Evolutionary conservation across 2,113 vertebrate genomes (phyloP).

Genomic region (Amphiprion ocellaris): DNA sequence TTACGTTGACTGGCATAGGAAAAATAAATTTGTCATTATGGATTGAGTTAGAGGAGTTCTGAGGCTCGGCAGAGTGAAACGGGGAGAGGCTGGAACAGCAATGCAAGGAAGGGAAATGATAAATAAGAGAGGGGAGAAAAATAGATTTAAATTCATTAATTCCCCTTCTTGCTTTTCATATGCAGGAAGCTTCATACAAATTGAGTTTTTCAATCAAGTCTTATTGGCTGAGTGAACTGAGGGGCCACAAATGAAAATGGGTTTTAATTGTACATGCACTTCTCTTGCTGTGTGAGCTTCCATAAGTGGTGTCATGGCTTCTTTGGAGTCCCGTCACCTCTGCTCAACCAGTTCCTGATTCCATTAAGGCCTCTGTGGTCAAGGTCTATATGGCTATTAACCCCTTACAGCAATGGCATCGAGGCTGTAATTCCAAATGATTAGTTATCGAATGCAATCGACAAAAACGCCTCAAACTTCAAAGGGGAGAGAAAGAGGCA

Average conservation of each 20-base stretch:
- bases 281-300: conserved; percentile 40
- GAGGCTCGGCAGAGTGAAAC: not conserved
- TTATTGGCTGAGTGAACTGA: conserved; percentile 65
- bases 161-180: conserved; percentile 50
- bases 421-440: conserved; percentile 63
- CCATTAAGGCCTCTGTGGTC: conserved; percentile 67
- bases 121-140: conserved; percentile 26
- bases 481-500: conserved; percentile 22
- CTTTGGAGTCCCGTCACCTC: conserved; percentile 56
- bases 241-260: conserved; percentile 70
- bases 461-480: conserved; percentile 14
- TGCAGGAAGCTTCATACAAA: conserved; percentile 59
- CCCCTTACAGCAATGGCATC: conserved; percentile 40
- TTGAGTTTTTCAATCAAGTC: conserved; percentile 61
- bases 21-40: conserved; percentile 40
- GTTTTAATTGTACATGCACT: conserved; percentile 61
- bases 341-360: conserved; percentile 56
- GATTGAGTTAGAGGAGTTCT: conserved; percentile 36
- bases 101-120: conserved; percentile 31
- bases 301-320: conserved; percentile 71
- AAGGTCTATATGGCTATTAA: conserved; percentile 71
- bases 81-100: conserved; percentile 14
- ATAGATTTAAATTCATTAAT: conserved; percentile 55
- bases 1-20: conserved; percentile 26
- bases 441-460: conserved; percentile 38